Percentiles rank a stretch among this genome's conserved stretches.
phyloP scores from a whole-genome alignment of 2,888 invertebrate genomes.

The Diloba caeruleocephala region DNA sequence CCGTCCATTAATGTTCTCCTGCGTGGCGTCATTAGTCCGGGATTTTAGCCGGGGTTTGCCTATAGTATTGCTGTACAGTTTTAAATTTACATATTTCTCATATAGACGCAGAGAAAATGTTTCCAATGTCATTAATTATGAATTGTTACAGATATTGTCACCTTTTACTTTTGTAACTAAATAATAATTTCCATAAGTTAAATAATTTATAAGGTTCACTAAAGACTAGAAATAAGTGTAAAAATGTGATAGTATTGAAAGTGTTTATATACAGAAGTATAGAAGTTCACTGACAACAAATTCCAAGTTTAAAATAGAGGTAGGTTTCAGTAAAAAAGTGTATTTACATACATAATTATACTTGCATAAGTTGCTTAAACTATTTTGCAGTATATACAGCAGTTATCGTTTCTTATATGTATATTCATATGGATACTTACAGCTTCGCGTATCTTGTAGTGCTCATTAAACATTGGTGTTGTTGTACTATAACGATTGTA shows the following conservation, averaged over 20 bases:
- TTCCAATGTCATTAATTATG: no score
- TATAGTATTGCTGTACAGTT: no score
- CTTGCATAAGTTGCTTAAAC: slow-evolving; percentile 56
- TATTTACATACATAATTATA: slow-evolving; percentile 72
- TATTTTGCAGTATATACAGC: slow-evolving; percentile 81
- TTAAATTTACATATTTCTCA: no score
- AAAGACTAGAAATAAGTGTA: no score
- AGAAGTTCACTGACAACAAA: slow-evolving; percentile 24
- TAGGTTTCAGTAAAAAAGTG: slow-evolving; percentile 63
- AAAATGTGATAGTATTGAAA: slow-evolving; percentile 17
- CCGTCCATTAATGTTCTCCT: no score
- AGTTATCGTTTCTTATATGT: slow-evolving; percentile 57
- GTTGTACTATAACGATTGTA: slow-evolving; percentile 49
- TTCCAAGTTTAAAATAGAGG: slow-evolving; percentile 55
- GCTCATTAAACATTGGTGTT: slow-evolving; percentile 38
- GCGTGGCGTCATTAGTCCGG: no score
- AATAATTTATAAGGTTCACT: no score
- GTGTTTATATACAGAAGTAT: slow-evolving; percentile 26
- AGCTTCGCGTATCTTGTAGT: slow-evolving; percentile 19
- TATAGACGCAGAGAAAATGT: no score
- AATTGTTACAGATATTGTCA: no score
- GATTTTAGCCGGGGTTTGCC: no score
- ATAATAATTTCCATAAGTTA: no score
- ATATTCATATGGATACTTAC: slow-evolving; percentile 57
- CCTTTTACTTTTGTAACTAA: no score